Conservation (phyloP, 1,140 invertebrate genomes). For the Pseudomyrmex flavicornis region DNA sequence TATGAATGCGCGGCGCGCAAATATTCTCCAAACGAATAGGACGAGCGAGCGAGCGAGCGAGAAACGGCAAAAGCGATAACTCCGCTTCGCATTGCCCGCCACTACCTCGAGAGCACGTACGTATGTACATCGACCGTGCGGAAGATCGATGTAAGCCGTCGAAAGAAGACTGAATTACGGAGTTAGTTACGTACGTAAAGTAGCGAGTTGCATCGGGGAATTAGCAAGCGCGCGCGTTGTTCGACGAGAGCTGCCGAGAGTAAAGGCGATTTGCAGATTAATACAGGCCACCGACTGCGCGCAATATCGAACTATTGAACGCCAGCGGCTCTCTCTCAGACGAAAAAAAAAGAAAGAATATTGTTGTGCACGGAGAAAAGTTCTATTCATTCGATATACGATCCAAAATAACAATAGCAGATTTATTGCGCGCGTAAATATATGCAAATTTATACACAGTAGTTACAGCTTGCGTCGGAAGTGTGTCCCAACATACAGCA, state of each 20-base stretch:
- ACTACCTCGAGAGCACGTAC: neutral
- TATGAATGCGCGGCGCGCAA: constrained; percentile 29
- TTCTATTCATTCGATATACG: neutral
- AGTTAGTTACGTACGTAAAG: constrained; percentile 42
- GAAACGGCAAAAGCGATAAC: constrained; percentile 16
- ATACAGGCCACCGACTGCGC: constrained; percentile 2
- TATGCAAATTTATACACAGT: too few species aligned
- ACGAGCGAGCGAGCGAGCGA: neutral
- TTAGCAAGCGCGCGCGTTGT: constrained; percentile 32
- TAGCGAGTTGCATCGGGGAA: constrained; percentile 40
- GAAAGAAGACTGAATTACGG: constrained; percentile 56
- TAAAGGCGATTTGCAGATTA: constrained; percentile 58
- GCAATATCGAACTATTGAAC: constrained; percentile 34
- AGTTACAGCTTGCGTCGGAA: too few species aligned
- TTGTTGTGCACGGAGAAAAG: neutral
- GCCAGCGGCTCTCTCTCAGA: neutral
- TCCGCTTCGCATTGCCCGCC: neutral
- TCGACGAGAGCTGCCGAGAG: neutral
- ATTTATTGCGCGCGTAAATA: too few species aligned
- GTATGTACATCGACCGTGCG: constrained; percentile 14
- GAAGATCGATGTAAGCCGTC: constrained; percentile 49
- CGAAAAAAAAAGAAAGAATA: neutral
- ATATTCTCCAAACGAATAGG: constrained; percentile 10
- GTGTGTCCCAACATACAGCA: too few species aligned
- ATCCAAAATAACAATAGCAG: too few species aligned